Evolutionary conservation across 2,888 invertebrate genomes (phyloP).

Genomic region (Mesoligia furuncula): DNA sequence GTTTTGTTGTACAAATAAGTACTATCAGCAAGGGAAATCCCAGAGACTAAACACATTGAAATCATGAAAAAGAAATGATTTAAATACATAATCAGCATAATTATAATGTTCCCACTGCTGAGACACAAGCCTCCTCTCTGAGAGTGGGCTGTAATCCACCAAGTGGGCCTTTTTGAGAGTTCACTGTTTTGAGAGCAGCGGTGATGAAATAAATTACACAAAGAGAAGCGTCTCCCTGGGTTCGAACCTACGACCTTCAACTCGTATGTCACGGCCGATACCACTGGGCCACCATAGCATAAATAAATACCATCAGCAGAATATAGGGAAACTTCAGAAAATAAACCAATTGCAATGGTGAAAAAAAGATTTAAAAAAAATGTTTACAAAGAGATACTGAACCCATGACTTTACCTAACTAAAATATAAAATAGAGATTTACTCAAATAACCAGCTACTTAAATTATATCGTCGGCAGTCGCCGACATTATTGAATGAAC

Average conservation of each 20-base stretch:
- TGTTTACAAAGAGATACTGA: neutral
- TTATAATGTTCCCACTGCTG: neutral
- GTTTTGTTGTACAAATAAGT: neutral
- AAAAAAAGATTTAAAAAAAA: neutral
- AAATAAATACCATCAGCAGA: neutral
- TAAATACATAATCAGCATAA: neutral
- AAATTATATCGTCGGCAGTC: constrained; percentile 2
- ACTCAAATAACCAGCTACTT: neutral
- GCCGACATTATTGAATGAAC: constrained; percentile 1
- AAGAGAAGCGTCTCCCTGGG: no score
- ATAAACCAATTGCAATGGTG: neutral
- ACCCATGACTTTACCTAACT: neutral
- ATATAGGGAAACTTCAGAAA: neutral
- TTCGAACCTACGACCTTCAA: no score
- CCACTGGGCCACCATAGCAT: no score
- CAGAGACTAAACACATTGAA: neutral
- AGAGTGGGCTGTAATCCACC: no score
- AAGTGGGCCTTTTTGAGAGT: no score
- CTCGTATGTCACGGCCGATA: no score
- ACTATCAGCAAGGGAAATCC: neutral
- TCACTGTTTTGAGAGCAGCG: no score
- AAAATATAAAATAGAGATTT: neutral
- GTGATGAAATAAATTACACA: no score
- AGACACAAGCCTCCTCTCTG: no score
- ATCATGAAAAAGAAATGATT: neutral